Conservation (phyloP, 2,888 invertebrate species). For the Molorchus minor region DNA sequence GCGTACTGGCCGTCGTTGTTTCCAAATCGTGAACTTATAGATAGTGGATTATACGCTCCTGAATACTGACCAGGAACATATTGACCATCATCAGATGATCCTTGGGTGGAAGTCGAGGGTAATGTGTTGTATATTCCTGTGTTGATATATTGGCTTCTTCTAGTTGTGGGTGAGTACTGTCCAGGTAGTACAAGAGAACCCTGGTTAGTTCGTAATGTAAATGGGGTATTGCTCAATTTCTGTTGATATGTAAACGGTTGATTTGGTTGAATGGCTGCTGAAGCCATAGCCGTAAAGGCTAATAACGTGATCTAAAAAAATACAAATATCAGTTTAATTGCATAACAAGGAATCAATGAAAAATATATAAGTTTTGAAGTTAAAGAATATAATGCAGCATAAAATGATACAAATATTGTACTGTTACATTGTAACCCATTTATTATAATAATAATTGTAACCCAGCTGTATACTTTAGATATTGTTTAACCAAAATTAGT, state of each 20-base stretch:
- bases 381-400: too few species aligned
- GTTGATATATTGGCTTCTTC: neutral
- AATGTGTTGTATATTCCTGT: too few species aligned
- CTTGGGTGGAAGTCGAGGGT: too few species aligned
- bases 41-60: neutral
- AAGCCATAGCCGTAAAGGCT: neutral
- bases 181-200: neutral
- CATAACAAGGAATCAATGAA: too few species aligned
- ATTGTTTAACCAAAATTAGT: too few species aligned
- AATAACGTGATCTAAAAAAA: constrained; percentile 6
- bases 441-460: too few species aligned
- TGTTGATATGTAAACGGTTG: neutral
- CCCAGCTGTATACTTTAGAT: too few species aligned
- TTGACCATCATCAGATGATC: neutral
- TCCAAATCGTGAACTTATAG: too few species aligned
- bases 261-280: constrained; percentile 3
- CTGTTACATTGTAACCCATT: too few species aligned
- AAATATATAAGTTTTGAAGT: too few species aligned
- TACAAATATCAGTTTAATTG: neutral
- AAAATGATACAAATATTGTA: too few species aligned
- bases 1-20: neutral
- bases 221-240: neutral
- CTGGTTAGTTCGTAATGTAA: neutral
- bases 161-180: neutral
- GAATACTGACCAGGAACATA: constrained; percentile 9